phyloP scores from a whole-genome alignment of 2,888 invertebrate species.

The Abrostola triplasia region DNA sequence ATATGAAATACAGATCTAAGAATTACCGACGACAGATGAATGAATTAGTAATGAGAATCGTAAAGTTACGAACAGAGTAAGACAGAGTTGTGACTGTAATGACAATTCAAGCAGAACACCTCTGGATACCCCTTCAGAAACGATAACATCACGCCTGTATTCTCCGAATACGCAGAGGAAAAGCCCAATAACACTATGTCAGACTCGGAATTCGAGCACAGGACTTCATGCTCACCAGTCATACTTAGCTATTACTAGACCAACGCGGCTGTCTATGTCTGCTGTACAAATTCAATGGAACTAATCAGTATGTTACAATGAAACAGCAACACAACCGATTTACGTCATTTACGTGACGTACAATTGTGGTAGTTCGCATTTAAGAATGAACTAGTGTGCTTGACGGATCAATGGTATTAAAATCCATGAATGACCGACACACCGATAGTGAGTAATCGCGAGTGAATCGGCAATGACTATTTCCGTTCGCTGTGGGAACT shows the following conservation, averaged over 20 bases:
- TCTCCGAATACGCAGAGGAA: too few relatives aligned
- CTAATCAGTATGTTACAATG: background rate
- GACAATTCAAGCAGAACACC: too few relatives aligned
- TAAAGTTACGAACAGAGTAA: too few relatives aligned
- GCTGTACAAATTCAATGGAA: too few relatives aligned
- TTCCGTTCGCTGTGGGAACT: slow-evolving; percentile 73
- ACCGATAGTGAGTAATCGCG: slow-evolving; percentile 68
- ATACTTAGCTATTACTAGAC: too few relatives aligned
- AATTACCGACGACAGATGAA: slow-evolving; percentile 18
- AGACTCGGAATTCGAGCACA: too few relatives aligned
- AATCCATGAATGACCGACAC: slow-evolving; percentile 58
- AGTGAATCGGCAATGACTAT: slow-evolving; percentile 73
- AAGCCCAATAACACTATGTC: too few relatives aligned
- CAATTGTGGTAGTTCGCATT: slow-evolving; percentile 1
- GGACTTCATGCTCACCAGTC: too few relatives aligned
- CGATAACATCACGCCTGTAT: too few relatives aligned
- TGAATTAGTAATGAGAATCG: slow-evolving; percentile 32
- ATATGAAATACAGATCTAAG: slow-evolving; percentile 30
- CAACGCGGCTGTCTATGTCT: too few relatives aligned
- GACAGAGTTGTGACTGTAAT: too few relatives aligned
- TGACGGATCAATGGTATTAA: slow-evolving; percentile 40
- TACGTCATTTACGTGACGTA: slow-evolving; percentile 6
- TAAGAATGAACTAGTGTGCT: slow-evolving; percentile 13
- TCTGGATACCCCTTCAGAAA: too few relatives aligned
- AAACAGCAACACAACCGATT: background rate